Base-by-base conservation (phyloP, 2,888 invertebrate genomes). In the Gari tellinella region DNA sequence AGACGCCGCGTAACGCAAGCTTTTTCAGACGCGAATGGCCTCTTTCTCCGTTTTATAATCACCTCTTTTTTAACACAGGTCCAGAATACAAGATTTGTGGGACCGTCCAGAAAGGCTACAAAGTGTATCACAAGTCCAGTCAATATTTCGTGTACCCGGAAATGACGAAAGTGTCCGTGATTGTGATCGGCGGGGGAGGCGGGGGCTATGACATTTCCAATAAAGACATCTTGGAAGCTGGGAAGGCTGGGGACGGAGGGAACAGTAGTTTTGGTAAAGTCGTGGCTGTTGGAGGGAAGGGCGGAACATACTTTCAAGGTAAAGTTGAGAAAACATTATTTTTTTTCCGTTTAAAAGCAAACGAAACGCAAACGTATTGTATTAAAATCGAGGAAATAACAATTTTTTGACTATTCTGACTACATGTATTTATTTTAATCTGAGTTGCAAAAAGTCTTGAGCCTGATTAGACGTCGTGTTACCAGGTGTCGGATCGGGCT, bases 121-220 rank as follows among this genome's bases (percentile, higher is more conserved):
- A 79, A 40, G 56, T 72, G 14, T 79, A 79, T 41, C 51, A 48
- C 3, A 37, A 64, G 25, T 69, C 79, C 1, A 75, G 75, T 3
- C 23, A 31, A 2, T 79, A 55, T 37, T 79, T 75, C 45, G 72
- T 62, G 12, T 62, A 72, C 51, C 75, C 72, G 45, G 69, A 61
- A 19, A 57, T 61, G 10, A 79, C 72, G 8, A 62, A 65, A 41
- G 58, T 79, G 1, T 52, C 58, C 25, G 72, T 79, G 0, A 66
- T 79, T 10, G 66, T 57, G 15, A 58, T 79, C 19, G 79, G 79
- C n/a, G 79, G 79, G 3, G 79, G 79, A 12, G 79, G 79, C 1
- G 79, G 79, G 14, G 79, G 79, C 14, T 79, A 75, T 55, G 75
- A 79, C 60, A 55, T 38, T 37, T 62, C 38, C 12, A 68, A 66